phyloP scores from a whole-genome alignment of 2,797 vertebrate genomes.

The Rhynchonycteris naso region DNA sequence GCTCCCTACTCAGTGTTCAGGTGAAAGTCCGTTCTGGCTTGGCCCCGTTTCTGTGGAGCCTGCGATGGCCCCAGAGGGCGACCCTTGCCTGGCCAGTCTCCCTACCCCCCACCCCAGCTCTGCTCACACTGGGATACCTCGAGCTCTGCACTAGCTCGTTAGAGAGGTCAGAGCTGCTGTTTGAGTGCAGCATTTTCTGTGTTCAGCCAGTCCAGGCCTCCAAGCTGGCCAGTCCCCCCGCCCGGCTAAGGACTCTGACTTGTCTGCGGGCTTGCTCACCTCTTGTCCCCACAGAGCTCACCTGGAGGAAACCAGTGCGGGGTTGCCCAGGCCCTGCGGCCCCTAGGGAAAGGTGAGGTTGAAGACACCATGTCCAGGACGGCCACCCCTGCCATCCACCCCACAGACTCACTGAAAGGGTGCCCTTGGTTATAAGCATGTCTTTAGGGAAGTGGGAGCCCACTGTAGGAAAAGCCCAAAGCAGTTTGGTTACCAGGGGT shows the following conservation, averaged over 20 bases:
- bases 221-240: background rate
- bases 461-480: too few species aligned
- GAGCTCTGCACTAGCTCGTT: too few species aligned
- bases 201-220: background rate
- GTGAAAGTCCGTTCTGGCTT: fast-evolving
- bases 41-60: fast-evolving
- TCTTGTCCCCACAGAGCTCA: background rate
- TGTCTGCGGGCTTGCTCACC: too few species aligned
- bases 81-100: background rate
- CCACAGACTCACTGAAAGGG: background rate
- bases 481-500: fast-evolving
- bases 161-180: too few species aligned
- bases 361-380: background rate
- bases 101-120: background rate
- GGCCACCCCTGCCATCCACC: background rate
- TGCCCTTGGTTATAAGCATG: fast-evolving
- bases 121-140: fast-evolving
- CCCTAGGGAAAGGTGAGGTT: background rate
- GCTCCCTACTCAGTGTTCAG: fast-evolving
- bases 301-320: fast-evolving
- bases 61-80: fast-evolving
- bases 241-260: fast-evolving
- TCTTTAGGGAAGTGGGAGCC: background rate
- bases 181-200: background rate
- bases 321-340: fast-evolving